A percentile compares a stretch with the other conserved stretches of the same genome.
phyloP scores from a whole-genome alignment of 2,888 invertebrate species.

The Cataglyphis livida region DNA sequence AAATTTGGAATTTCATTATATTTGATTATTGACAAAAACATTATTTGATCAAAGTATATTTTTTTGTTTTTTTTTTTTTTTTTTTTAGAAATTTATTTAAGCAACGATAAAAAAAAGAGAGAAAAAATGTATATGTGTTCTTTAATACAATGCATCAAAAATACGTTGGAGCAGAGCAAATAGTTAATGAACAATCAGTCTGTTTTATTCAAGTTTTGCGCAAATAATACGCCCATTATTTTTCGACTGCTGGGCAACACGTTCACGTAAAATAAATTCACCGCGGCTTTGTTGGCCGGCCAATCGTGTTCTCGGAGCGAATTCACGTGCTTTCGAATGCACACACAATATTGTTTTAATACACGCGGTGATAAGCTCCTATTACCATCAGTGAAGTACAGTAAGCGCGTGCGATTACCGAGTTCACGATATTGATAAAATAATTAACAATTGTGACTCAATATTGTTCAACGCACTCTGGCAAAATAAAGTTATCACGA shows the following conservation, averaged over 20 bases:
- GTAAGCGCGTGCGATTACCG: not conserved
- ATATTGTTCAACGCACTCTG: slow-evolving; percentile 1
- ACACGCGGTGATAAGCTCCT: not conserved
- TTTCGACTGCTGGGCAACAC: slow-evolving; percentile 11
- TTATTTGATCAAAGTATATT: not conserved
- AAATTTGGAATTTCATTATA: slow-evolving; percentile 7
- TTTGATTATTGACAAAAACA: not conserved
- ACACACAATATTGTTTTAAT: slow-evolving; percentile 25
- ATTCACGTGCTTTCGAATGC: slow-evolving; percentile 7
- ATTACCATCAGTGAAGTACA: not conserved
- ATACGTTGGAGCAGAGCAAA: slow-evolving; percentile 6
- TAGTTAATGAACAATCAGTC: slow-evolving; percentile 21
- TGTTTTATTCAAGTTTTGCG: slow-evolving; percentile 17
- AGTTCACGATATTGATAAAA: not conserved
- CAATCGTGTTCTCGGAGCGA: not conserved
- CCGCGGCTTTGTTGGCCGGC: not conserved
- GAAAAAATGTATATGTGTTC: not conserved
- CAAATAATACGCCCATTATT: slow-evolving; percentile 33
- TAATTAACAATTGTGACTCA: slow-evolving; percentile 15
- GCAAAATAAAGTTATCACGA: slow-evolving; percentile 4
- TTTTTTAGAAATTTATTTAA: not conserved
- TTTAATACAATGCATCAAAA: not conserved
- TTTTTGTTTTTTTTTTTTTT: not conserved
- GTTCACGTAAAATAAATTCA: slow-evolving; percentile 22
- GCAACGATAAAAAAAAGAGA: not conserved